A percentile compares a stretch with the other conserved stretches of the same genome.
These are phyloP conservation scores for Drosophila kanekoi DNA, from an alignment of 2,888 invertebrate species.

Conservation along the genomic window DNA sequence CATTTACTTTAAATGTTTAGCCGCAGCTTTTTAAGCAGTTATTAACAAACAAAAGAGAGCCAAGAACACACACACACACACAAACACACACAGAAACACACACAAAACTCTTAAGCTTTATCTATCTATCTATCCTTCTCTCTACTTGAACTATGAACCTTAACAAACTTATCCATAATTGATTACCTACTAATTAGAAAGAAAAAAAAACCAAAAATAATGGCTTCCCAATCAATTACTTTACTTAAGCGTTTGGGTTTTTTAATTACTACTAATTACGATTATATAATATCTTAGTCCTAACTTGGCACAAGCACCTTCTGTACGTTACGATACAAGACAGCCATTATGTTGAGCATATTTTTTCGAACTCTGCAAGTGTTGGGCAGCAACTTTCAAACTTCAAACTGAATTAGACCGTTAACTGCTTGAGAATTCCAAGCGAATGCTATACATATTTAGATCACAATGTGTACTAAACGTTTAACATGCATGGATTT, in stretches of 20 bases:
- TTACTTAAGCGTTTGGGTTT: slow-evolving; percentile 59
- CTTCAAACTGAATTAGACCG: background rate
- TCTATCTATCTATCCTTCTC: slow-evolving; percentile 52
- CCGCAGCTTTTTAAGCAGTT: slow-evolving; percentile 67
- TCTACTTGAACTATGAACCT: slow-evolving; percentile 55
- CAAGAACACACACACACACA: slow-evolving; percentile 15
- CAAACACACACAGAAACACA: slow-evolving; percentile 8
- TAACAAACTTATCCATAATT: slow-evolving; percentile 54
- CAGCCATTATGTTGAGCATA: slow-evolving; percentile 34
- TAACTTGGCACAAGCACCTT: slow-evolving; percentile 51
- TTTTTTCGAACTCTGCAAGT: slow-evolving; percentile 20
- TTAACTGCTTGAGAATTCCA: background rate
- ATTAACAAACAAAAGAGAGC: slow-evolving; percentile 12
- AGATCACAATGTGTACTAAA: background rate
- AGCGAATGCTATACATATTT: background rate
- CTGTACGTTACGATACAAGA: slow-evolving; percentile 32
- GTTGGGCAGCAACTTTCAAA: slow-evolving; percentile 14
- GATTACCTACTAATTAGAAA: slow-evolving; percentile 59
- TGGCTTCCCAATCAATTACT: slow-evolving; percentile 68
- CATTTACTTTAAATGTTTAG: slow-evolving; percentile 78
- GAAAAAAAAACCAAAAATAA: slow-evolving; percentile 38
- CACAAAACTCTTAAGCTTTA: slow-evolving; percentile 28
- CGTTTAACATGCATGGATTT: background rate
- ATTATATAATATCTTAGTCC: slow-evolving; percentile 40
- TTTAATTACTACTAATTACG: slow-evolving; percentile 35